Conservation (phyloP, 2,113 vertebrate species). For the Rissa tridactyla region DNA sequence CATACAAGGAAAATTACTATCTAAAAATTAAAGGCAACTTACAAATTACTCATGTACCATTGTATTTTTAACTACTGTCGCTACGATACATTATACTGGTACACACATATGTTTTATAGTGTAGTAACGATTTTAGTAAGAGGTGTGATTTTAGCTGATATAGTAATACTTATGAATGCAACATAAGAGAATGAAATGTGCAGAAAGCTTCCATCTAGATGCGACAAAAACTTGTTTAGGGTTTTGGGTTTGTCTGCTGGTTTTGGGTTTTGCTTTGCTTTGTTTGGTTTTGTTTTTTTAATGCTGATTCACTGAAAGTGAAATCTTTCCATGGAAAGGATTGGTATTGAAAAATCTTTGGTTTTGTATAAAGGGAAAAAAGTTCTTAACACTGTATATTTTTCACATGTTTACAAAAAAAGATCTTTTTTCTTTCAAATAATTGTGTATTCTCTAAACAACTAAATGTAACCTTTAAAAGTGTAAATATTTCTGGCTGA, state of each 20-base stretch:
- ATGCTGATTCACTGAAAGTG: not conserved
- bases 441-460: not conserved
- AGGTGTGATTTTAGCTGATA: not conserved
- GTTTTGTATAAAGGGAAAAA: not conserved
- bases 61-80: not conserved
- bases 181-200: not conserved
- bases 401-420: not conserved
- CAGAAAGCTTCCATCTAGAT: not conserved
- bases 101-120: not conserved
- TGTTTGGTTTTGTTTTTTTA: not conserved
- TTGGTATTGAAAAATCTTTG: not conserved
- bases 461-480: not conserved
- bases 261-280: fast-evolving
- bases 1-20: not conserved
- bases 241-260: not conserved
- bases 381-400: not conserved
- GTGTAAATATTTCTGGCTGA: not conserved
- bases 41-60: not conserved
- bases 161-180: not conserved
- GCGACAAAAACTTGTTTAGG: not conserved
- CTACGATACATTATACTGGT: fast-evolving
- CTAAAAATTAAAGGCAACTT: not conserved
- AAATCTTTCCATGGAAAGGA: not conserved
- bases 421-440: not conserved
- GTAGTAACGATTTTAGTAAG: not conserved